These are phyloP conservation scores for Eupithecia exiguata DNA, from an alignment of 2,888 invertebrate genomes.

Conservation along the genomic window DNA sequence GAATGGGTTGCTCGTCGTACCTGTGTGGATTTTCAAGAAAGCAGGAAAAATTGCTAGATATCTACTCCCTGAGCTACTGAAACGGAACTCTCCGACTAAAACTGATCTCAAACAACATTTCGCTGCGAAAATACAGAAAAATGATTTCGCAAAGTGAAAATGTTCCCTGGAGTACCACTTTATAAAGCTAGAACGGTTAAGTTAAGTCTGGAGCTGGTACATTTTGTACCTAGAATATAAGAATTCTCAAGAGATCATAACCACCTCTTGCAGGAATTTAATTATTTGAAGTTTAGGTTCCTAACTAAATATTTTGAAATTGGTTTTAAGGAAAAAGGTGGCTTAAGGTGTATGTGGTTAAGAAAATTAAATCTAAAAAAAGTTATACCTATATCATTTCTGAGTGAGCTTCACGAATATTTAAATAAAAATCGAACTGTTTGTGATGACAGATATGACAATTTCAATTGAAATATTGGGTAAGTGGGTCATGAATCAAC, in stretches of 20 bases:
- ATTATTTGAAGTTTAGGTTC: constrained; percentile 2
- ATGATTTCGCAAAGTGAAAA: constrained; percentile 20
- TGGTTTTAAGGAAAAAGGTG: not conserved
- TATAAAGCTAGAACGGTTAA: constrained; percentile 27
- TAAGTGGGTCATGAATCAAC: too few relatives aligned
- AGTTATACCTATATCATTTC: too few relatives aligned
- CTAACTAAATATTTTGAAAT: not conserved
- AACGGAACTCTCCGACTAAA: not conserved
- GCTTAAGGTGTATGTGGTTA: not conserved
- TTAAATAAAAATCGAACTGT: not conserved
- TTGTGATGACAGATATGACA: not conserved
- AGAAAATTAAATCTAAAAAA: not conserved
- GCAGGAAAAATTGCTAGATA: not conserved
- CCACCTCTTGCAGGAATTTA: constrained; percentile 7
- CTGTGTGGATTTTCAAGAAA: not conserved
- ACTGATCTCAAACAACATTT: constrained; percentile 14
- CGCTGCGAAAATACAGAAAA: constrained; percentile 14
- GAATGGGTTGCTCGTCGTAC: not conserved
- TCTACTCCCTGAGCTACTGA: not conserved
- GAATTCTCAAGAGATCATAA: not conserved
- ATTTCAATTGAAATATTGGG: too few relatives aligned
- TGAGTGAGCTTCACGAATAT: too few relatives aligned
- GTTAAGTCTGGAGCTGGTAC: constrained; percentile 17
- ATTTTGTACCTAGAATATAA: constrained; percentile 1
- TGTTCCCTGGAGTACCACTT: constrained; percentile 19